These are phyloP conservation scores for Thysanoteuthis rhombus DNA, from an alignment of 2,888 invertebrate genomes.

Conservation along the genomic window DNA sequence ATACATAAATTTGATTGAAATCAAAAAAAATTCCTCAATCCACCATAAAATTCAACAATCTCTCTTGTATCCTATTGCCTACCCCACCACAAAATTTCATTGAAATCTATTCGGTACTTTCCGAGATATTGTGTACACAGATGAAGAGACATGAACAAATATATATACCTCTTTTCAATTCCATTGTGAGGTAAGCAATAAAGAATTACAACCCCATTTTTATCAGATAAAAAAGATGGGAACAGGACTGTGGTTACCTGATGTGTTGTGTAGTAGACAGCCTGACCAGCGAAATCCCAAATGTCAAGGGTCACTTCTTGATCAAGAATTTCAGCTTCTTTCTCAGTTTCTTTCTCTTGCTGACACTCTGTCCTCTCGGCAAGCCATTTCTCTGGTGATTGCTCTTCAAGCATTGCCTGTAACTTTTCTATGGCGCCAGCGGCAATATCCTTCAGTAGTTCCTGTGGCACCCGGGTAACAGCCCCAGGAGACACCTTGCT, in stretches of 20 bases:
- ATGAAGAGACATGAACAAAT: too few species aligned
- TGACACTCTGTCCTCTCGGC: neutral
- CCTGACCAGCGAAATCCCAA: constrained; percentile 67
- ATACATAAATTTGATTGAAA: too few species aligned
- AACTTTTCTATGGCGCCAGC: constrained; percentile 61
- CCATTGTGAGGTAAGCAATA: too few species aligned
- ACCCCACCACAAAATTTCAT: too few species aligned
- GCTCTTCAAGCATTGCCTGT: constrained; percentile 56
- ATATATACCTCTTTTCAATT: too few species aligned
- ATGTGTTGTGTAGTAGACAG: constrained; percentile 63
- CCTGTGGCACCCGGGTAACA: constrained; percentile 46
- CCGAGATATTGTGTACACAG: too few species aligned
- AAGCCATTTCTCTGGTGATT: constrained; percentile 32
- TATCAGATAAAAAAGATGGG: too few species aligned
- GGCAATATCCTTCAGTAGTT: constrained; percentile 56
- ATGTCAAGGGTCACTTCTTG: constrained; percentile 59
- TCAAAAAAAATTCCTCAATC: too few species aligned
- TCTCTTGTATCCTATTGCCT: too few species aligned
- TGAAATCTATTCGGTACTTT: too few species aligned
- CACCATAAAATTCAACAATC: too few species aligned
- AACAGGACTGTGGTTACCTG: constrained; percentile 46
- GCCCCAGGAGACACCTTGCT: constrained; percentile 34
- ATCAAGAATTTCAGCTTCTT: constrained; percentile 18
- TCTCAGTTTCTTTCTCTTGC: constrained; percentile 29
- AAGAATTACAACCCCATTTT: too few species aligned